These are phyloP conservation scores for Malurus alboscapulatus DNA, from an alignment of 2,113 vertebrate species.

Conservation along the genomic window DNA sequence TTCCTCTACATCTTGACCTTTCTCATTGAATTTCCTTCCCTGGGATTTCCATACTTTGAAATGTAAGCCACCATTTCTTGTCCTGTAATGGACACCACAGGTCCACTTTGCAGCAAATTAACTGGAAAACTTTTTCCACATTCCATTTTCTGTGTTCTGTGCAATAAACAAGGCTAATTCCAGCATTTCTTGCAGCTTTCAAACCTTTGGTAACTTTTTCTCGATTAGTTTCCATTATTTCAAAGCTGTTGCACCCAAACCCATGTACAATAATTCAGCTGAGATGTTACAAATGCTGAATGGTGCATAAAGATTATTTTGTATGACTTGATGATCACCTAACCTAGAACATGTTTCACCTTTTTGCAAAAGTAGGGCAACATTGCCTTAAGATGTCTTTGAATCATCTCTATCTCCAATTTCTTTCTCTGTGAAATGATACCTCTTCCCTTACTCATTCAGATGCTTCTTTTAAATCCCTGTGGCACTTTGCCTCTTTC, in stretches of 20 bases:
- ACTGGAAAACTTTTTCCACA: neutral
- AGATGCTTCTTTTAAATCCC: neutral
- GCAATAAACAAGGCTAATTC: neutral
- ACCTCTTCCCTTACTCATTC: neutral
- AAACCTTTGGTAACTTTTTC: neutral
- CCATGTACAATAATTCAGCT: neutral
- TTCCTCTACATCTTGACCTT: neutral
- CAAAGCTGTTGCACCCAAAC: accelerated
- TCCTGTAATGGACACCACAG: neutral
- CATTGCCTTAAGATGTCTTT: neutral
- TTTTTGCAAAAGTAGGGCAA: neutral
- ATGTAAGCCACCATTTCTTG: neutral
- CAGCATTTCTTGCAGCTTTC: neutral
- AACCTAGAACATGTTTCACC: neutral
- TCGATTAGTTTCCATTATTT: neutral
- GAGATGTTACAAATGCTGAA: neutral
- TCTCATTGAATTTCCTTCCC: neutral
- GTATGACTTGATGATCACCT: neutral
- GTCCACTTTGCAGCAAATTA: neutral
- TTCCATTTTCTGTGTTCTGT: neutral
- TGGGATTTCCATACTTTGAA: neutral
- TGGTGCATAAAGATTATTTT: neutral
- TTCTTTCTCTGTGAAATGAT: neutral
- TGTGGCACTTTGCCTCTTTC: neutral
- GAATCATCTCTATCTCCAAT: neutral